Evolutionary conservation across 2,797 vertebrate species (phyloP), one percentile per base, ranked within the genome.

Genomic region (Hapalemur alaotrensis): DNA sequence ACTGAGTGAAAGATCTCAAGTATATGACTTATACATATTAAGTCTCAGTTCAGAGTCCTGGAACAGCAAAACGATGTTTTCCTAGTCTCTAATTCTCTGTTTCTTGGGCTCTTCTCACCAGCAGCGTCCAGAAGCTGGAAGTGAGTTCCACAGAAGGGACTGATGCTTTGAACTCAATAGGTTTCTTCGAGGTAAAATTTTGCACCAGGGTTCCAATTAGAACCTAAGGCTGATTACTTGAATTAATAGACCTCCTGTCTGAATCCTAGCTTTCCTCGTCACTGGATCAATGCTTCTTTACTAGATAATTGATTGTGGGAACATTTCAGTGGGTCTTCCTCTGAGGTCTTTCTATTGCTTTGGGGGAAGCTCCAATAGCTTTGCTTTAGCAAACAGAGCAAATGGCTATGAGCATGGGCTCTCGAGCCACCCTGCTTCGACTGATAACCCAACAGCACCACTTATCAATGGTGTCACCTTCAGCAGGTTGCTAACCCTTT

Each of bases 151-250:
- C 3, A 22, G 54, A 72, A 91, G 32, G 14, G 65, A 54, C 23
- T n/a, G 13, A 80, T 86, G 28, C 52, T 89, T 81, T 89, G 75
- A 91, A 91, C 70, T 85, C 85, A 73, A 28, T 57, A 63, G 38
- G 18, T 70, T 88, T 95, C 65, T 91, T 86, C 17, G 23, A 65
- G 61, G 32, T 78, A 52, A 95, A 95, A 95, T 75, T 89, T 93
- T 83, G 50, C 46, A 92, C 38, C 50, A 86, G 46, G 69, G 46
- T 75, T 95, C 61, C 75, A 95, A 84, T 78, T 93, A 95, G 65
- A 97, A 91, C 67, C 70, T 70, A 13, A 88, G 65, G 28, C 50
- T 73, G 41, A 92, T 84, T 84, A 81, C 28, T 93, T 67, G 61
- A 3, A 8, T 50, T 85, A 84, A 93, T 35, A 90, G 84, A 83